These are phyloP conservation scores for Panopea generosa DNA, from an alignment of 2,888 invertebrate species.

Conservation along the genomic window DNA sequence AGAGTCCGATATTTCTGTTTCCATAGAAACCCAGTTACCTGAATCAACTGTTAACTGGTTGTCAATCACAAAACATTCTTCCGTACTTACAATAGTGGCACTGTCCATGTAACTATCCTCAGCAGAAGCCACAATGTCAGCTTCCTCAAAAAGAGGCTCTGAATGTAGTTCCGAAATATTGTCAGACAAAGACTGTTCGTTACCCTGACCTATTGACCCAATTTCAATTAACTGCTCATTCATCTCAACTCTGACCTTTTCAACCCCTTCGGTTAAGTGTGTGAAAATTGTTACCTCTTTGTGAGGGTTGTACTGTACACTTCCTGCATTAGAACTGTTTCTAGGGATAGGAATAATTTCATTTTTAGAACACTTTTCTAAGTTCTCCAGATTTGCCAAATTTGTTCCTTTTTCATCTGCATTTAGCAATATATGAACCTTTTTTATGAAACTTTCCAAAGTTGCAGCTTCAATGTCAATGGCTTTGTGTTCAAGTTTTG, in stretches of 20 bases:
- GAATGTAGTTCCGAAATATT: constrained; percentile 16
- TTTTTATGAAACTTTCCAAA: constrained; percentile 49
- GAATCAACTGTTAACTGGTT: constrained; percentile 1
- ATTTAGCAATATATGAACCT: constrained; percentile 33
- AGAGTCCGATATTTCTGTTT: neutral
- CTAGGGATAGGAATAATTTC: neutral
- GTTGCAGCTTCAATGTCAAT: constrained; percentile 97
- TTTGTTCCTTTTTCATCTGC: constrained; percentile 32
- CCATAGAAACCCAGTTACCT: neutral
- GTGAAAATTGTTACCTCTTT: neutral
- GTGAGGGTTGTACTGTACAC: neutral
- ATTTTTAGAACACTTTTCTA: constrained; percentile 2
- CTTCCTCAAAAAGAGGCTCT: constrained; percentile 17
- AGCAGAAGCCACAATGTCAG: neutral
- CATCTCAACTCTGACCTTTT: constrained; percentile 74
- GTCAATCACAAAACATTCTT: neutral
- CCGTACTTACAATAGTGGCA: neutral
- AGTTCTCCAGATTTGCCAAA: constrained; percentile 19
- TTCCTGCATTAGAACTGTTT: neutral
- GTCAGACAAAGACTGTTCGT: constrained; percentile 12
- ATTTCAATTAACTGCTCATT: constrained; percentile 71
- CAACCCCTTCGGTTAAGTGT: constrained; percentile 42
- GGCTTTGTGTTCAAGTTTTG: constrained; percentile 94
- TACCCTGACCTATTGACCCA: constrained; percentile 55
- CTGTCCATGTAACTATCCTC: neutral